Percentiles rank a stretch among this genome's conserved stretches.
Conservation (phyloP, 1,140 invertebrate genomes). For the Apis laboriosa region DNA sequence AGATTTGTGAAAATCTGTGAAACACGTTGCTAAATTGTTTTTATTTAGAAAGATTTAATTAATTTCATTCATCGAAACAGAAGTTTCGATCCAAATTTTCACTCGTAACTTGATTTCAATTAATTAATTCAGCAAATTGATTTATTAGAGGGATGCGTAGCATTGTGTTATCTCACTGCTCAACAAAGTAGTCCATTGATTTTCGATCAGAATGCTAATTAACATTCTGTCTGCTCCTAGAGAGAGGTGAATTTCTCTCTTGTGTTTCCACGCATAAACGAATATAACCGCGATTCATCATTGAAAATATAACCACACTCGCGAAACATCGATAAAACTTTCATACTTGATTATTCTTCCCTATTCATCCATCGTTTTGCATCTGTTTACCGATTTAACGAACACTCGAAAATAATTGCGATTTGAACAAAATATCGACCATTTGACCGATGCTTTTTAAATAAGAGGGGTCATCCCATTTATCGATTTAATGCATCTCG, state of each 20-base stretch:
- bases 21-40: no score
- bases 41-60: neutral
- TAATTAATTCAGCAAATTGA: conserved; percentile 17
- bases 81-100: neutral
- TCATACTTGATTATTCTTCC: neutral
- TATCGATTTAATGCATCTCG: neutral
- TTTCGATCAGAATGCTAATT: conserved; percentile 21
- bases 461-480: neutral
- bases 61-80: neutral
- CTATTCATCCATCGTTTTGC: neutral
- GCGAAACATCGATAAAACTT: neutral
- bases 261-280: neutral
- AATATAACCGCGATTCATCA: conserved; percentile 4
- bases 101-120: neutral
- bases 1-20: no score
- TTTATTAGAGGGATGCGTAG: neutral
- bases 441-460: neutral
- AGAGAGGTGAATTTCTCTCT: neutral
- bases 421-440: neutral
- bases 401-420: neutral
- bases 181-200: conserved; percentile 10
- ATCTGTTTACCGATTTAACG: neutral
- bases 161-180: neutral
- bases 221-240: neutral
- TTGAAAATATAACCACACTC: neutral